These are phyloP conservation scores for Chaetura pelagica DNA, from an alignment of 2,113 vertebrate genomes.

Conservation along the genomic window DNA sequence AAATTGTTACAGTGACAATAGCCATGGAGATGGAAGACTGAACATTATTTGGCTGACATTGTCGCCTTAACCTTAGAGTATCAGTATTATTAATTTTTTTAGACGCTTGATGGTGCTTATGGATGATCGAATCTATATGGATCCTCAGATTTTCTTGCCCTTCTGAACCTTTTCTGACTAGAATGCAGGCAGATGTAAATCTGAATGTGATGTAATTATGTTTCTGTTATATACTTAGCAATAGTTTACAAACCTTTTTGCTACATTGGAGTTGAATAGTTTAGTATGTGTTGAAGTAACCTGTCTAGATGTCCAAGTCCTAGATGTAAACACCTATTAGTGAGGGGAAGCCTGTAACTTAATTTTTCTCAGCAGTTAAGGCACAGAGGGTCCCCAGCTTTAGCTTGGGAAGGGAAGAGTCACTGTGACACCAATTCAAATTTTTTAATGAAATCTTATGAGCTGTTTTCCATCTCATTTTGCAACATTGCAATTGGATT, in stretches of 20 bases:
- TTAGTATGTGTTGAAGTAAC: neutral
- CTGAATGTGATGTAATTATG: neutral
- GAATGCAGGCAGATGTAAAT: neutral
- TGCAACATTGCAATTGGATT: neutral
- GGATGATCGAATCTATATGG: neutral
- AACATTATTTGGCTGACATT: neutral
- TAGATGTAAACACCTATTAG: neutral
- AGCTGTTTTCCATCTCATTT: neutral
- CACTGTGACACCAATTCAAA: neutral
- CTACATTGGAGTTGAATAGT: neutral
- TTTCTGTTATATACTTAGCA: neutral
- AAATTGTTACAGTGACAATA: too few relatives aligned
- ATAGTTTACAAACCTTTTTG: neutral
- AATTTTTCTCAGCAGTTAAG: neutral
- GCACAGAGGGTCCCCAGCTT: rapidly evolving
- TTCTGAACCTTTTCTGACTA: neutral
- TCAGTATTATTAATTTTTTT: neutral
- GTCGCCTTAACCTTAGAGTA: neutral
- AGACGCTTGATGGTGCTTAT: neutral
- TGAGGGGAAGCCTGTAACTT: neutral
- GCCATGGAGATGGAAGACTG: neutral
- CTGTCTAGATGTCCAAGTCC: neutral
- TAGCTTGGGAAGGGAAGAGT: neutral
- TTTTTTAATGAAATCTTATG: neutral
- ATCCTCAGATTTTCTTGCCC: neutral